These are phyloP conservation scores for Lepidochrysops patricia DNA, from an alignment of 2,888 invertebrate species.

Conservation along the genomic window DNA sequence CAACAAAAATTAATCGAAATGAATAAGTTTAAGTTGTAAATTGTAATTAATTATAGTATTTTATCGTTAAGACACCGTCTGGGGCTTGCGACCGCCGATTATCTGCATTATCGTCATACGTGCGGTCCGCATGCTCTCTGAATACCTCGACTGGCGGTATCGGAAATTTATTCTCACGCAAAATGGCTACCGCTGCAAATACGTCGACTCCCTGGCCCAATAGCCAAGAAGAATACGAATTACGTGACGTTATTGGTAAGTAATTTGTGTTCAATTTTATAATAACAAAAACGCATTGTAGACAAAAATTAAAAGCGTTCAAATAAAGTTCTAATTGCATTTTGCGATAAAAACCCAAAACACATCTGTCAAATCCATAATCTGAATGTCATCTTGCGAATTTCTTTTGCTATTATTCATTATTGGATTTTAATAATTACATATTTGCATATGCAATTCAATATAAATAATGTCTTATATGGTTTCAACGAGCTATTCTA, in stretches of 20 bases:
- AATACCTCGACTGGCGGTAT: slow-evolving; percentile 39
- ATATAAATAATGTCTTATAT: not conserved
- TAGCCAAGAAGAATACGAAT: slow-evolving; percentile 92
- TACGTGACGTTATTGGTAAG: slow-evolving; percentile 94
- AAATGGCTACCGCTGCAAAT: slow-evolving; percentile 52
- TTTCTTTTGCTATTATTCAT: not conserved
- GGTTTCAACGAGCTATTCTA: not conserved
- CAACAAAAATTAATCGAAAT: not conserved
- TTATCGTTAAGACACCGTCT: slow-evolving; percentile 41
- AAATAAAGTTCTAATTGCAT: not conserved
- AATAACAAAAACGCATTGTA: not conserved
- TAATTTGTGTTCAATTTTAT: slow-evolving; percentile 27
- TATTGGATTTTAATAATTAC: not conserved
- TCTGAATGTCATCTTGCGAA: not conserved
- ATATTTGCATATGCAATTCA: not conserved
- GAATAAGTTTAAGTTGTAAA: not conserved
- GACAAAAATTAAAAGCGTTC: not conserved
- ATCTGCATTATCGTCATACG: slow-evolving; percentile 48
- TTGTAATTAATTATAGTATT: slow-evolving; percentile 14
- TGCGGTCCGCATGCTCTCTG: slow-evolving; percentile 52
- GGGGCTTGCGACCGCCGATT: slow-evolving; percentile 43
- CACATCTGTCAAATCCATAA: slow-evolving; percentile 20
- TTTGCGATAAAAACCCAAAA: not conserved
- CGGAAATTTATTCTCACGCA: slow-evolving; percentile 54
- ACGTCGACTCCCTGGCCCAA: slow-evolving; percentile 85